Evolutionary conservation across 2,113 vertebrate genomes (phyloP), one percentile per base, ranked within the genome.

Genomic region (Barnardius zonarius): DNA sequence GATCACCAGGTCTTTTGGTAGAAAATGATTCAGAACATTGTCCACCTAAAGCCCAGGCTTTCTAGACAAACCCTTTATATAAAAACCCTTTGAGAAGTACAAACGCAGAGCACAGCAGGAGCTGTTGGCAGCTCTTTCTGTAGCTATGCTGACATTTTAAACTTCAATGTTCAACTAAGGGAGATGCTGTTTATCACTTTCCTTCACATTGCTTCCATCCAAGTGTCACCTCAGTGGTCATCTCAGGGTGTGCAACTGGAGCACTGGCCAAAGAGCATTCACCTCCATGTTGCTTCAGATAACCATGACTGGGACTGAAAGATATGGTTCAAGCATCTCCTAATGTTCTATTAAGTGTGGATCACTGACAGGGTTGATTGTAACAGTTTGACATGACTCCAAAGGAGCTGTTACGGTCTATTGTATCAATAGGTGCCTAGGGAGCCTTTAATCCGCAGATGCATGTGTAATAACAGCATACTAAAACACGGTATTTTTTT

Each of bases 281-380:
- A 48, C 19, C 62, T 72, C 83, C 35, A 30, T 1, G 2, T 35
- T 61, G 33, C 84, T 87, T 64, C 75, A 67, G 52, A 72, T 1
- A 73, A 66, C 61, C 54, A 74, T 3, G 3, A 1, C 70, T 52
- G 77, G 63, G 77, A 83, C n/a, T 1, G 5, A 74, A 80, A 88
- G 70, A 44, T 11, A 77, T 4, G 55, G 70, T 89, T 95, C 92
- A 90, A 92, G 90, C 82, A 68, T 63, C 70, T 93, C 86, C 74
- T 91, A 92, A 95, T 73, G 72, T 90, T 91, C 93, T 92, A 25
- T 97, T 95, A 94, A 95, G 92, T 73, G 81, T 94, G 94, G 94
- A 96, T 97, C 96, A 96, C 89, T 70, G 93, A 54, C 92, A 92
- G 92, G 67, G 93, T 92, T 96, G 94, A 96, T 91, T 93, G 35